A percentile compares a stretch with the other conserved stretches of the same genome.
phyloP scores from a whole-genome alignment of 2,113 vertebrate genomes.

The Channa argus region DNA sequence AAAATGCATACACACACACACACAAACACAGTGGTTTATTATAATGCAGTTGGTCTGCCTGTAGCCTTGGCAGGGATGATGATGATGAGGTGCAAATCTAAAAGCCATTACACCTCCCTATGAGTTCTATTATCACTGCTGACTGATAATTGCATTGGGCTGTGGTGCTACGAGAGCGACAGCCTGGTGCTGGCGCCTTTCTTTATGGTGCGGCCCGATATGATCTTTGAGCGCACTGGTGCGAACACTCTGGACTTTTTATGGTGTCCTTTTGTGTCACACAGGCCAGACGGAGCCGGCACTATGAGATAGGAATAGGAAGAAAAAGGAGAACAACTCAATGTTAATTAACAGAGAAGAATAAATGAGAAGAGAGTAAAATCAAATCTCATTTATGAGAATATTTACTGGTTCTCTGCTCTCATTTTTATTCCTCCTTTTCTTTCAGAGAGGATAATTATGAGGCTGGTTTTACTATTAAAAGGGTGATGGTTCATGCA shows the following conservation, averaged over 20 bases:
- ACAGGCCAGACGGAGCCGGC: slow-evolving; percentile 48
- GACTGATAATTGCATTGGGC: slow-evolving; percentile 76
- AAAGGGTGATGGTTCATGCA: slow-evolving; percentile 51
- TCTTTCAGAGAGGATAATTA: slow-evolving; percentile 41
- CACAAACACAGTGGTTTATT: slow-evolving; percentile 27
- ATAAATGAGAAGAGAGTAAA: slow-evolving; percentile 54
- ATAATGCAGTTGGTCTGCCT: slow-evolving; percentile 44
- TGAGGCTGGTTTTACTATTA: slow-evolving; percentile 61
- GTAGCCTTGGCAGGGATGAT: slow-evolving; percentile 40
- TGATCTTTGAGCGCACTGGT: slow-evolving; percentile 71
- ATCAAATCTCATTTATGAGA: slow-evolving; percentile 73
- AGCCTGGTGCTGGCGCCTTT: slow-evolving; percentile 53
- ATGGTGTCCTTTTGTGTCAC: slow-evolving; percentile 76
- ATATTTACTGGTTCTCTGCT: slow-evolving; percentile 70
- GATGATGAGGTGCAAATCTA: slow-evolving; percentile 80
- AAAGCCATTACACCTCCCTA: slow-evolving; percentile 76
- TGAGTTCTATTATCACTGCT: slow-evolving; percentile 73
- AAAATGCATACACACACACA: background rate
- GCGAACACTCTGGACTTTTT: slow-evolving; percentile 66
- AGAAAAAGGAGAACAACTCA: slow-evolving; percentile 54
- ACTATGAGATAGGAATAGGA: slow-evolving; percentile 59
- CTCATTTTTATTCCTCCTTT: slow-evolving; percentile 56
- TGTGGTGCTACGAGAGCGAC: slow-evolving; percentile 57
- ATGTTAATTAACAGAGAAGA: slow-evolving; percentile 77
- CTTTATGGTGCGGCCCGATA: slow-evolving; percentile 60